Evolutionary conservation across 2,888 invertebrate species (phyloP), one percentile per base, ranked within the genome.

Genomic region (Phaonia tiefii): DNA sequence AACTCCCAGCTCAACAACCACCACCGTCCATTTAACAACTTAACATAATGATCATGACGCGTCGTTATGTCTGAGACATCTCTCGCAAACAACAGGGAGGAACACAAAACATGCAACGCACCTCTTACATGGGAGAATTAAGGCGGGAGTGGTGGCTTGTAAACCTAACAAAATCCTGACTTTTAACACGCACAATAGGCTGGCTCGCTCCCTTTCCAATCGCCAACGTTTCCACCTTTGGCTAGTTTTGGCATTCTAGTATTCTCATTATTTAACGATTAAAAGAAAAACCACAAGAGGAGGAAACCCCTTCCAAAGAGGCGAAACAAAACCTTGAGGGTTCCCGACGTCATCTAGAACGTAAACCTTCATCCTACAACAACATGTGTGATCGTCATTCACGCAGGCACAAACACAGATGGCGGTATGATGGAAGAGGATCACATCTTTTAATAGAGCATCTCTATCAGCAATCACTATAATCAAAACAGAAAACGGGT

Each of bases 61-160:
- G 84, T 80, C 84, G 79, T 79, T 80, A 67, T 83, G 85, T 85
- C 84, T 85, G 80, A 83, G 76, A 75, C 82, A 83, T 83, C 83
- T 66, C 73, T 75, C 60, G 20, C 71, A 3, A 56, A 76, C 73
- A 79, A 46, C 49, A 66, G 26, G 13, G n/a, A 25, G 31, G 54
- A 37, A 60, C 31, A 26, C 26, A 56, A n/a, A n/a, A n/a, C 76
- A 80, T 58, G 73, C 39, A 56, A 74, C 76, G 74, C 74, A 74
- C 66, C 70, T 66, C n/a, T 56, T 60, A 31, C 51, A 26, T n/a
- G 8, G 31, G 15, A 3, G n/a, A n/a, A n/a, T n/a, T n/a, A n/a
- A n/a, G n/a, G n/a, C n/a, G n/a, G n/a, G n/a, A n/a, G n/a, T n/a
- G n/a, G n/a, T 31, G 8, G 31, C 3, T 5, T 31, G 31, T 31